Conservation (phyloP, 1,140 invertebrate species). For the Euura lappo region DNA sequence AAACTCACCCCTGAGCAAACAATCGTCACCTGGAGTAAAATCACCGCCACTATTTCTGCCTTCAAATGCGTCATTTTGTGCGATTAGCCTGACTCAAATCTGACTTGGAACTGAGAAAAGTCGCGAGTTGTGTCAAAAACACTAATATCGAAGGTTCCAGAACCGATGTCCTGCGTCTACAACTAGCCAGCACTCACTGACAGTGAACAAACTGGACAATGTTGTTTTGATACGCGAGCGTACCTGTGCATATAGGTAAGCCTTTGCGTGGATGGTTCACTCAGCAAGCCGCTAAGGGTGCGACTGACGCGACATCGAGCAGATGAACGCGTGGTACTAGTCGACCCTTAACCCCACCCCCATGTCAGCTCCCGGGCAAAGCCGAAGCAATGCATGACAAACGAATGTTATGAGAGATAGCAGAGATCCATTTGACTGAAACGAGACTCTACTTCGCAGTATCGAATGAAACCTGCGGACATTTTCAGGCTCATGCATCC, state of each 20-base stretch:
- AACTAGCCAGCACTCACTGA: not conserved
- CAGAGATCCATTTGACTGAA: too few relatives aligned
- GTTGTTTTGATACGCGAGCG: not conserved
- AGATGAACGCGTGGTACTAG: not conserved
- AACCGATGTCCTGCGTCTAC: not conserved
- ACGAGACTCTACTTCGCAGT: too few relatives aligned
- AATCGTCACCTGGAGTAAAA: not conserved
- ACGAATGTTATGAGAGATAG: too few relatives aligned
- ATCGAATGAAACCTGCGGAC: too few relatives aligned
- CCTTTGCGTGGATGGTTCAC: not conserved
- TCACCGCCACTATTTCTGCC: not conserved
- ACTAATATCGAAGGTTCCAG: not conserved
- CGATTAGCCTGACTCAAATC: not conserved
- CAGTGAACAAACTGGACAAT: not conserved
- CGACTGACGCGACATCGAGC: not conserved
- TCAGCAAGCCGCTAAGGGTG: not conserved
- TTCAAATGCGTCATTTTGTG: not conserved
- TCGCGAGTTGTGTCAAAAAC: not conserved
- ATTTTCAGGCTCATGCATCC: too few relatives aligned
- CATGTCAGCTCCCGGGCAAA: not conserved
- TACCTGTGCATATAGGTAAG: too few relatives aligned
- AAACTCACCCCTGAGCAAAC: not conserved
- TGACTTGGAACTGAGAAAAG: not conserved
- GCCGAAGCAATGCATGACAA: not conserved
- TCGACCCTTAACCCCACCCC: not conserved